Evolutionary conservation across 2,888 invertebrate genomes (phyloP).

Genomic region (Lepidocyrtoides sp.): DNA sequence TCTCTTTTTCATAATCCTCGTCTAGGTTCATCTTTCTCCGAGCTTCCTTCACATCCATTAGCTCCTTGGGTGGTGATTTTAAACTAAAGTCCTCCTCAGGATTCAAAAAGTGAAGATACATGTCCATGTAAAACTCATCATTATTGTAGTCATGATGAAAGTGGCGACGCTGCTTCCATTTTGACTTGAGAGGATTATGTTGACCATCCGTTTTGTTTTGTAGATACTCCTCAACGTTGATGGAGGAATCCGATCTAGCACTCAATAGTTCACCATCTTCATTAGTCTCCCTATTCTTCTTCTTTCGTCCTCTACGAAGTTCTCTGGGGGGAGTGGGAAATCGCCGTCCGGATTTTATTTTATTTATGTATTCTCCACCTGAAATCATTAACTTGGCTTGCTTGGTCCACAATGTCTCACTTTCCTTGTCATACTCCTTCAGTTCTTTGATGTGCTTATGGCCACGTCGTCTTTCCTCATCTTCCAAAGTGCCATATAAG

Average conservation of each 20-base stretch:
- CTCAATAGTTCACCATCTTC: neutral
- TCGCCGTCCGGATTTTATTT: constrained; percentile 46
- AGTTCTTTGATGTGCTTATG: constrained; percentile 60
- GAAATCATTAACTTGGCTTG: constrained; percentile 63
- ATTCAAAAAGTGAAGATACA: constrained; percentile 70
- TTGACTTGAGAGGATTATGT: neutral
- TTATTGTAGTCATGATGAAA: constrained; percentile 64
- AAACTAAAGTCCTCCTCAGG: constrained; percentile 50
- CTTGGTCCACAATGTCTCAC: constrained; percentile 38
- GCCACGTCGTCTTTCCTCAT: constrained; percentile 55
- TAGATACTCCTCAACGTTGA: constrained; percentile 46
- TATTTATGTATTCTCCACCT: constrained; percentile 59
- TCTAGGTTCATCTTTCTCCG: constrained; percentile 64
- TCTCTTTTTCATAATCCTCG: constrained; percentile 49
- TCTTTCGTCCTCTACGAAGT: neutral
- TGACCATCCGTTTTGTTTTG: neutral
- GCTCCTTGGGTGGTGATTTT: neutral
- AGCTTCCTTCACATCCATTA: constrained; percentile 68
- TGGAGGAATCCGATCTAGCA: neutral
- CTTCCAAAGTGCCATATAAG: constrained; percentile 48
- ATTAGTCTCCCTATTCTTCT: neutral
- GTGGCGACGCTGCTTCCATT: constrained; percentile 22
- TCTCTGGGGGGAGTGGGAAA: constrained; percentile 61
- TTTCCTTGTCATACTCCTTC: constrained; percentile 56
- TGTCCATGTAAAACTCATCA: constrained; percentile 73